Conservation (phyloP, 2,888 invertebrate genomes). For the Boloria euphrosyne region DNA sequence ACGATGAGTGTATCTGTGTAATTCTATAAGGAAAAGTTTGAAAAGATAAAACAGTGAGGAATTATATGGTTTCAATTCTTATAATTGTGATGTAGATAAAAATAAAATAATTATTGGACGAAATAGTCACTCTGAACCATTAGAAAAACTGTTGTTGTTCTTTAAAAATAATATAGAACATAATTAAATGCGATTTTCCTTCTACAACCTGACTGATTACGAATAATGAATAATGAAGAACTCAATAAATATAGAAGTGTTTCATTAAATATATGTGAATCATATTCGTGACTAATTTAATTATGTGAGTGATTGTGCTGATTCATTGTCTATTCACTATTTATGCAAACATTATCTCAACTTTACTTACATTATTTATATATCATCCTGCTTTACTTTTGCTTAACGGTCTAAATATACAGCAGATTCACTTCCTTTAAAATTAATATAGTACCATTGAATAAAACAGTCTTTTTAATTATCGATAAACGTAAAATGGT, state of each 20-base stretch:
- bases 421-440: too few relatives aligned
- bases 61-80: too few relatives aligned
- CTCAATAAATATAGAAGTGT: slow-evolving; percentile 29
- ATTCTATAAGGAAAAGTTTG: too few relatives aligned
- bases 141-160: too few relatives aligned
- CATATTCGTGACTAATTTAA: slow-evolving; percentile 35
- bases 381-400: not conserved
- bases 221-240: slow-evolving; percentile 30
- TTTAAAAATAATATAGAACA: not conserved
- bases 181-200: slow-evolving; percentile 29
- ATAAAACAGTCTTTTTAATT: too few relatives aligned
- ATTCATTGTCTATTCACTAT: slow-evolving; percentile 33
- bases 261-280: slow-evolving; percentile 31
- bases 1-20: too few relatives aligned
- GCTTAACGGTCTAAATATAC: not conserved
- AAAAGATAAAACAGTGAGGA: too few relatives aligned
- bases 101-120: too few relatives aligned
- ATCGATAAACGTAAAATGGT: too few relatives aligned
- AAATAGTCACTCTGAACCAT: too few relatives aligned
- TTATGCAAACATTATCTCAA: slow-evolving; percentile 7
- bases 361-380: not conserved
- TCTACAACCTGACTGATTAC: slow-evolving; percentile 8
- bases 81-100: too few relatives aligned
- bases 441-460: too few relatives aligned
- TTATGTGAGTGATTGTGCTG: slow-evolving; percentile 25